Conservation (phyloP, 2,888 invertebrate species). For the Hirtodrosophila alboralis region DNA sequence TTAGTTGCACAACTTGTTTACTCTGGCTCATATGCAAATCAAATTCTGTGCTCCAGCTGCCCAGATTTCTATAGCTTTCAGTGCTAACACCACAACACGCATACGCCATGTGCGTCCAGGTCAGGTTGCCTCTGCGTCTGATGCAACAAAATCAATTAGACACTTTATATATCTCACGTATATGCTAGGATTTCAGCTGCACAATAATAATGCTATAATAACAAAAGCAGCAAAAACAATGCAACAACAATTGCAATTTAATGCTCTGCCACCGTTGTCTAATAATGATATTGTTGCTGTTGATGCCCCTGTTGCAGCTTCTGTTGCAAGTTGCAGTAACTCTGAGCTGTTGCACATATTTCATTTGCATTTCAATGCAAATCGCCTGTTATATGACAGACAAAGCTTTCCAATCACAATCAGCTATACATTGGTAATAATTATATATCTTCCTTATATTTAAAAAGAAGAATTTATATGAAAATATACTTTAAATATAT, state of each 20-base stretch:
- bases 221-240: slow-evolving; percentile 16
- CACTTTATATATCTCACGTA: slow-evolving; percentile 18
- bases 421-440: not conserved
- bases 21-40: slow-evolving; percentile 37
- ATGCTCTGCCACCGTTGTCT: slow-evolving; percentile 46
- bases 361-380: slow-evolving; percentile 65
- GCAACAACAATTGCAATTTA: slow-evolving; percentile 60
- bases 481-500: too few relatives aligned
- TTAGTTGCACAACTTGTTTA: slow-evolving; percentile 42
- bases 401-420: slow-evolving; percentile 12
- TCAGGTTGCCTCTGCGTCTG: slow-evolving; percentile 25
- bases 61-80: not conserved
- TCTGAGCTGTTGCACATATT: slow-evolving; percentile 23
- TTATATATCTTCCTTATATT: too few relatives aligned
- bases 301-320: slow-evolving; percentile 35
- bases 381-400: slow-evolving; percentile 6
- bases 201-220: slow-evolving; percentile 22
- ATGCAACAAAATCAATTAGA: slow-evolving; percentile 70
- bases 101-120: slow-evolving; percentile 39
- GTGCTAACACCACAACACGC: slow-evolving; percentile 19
- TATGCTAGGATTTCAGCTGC: slow-evolving; percentile 27
- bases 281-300: slow-evolving; percentile 72
- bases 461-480: too few relatives aligned
- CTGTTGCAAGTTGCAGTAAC: slow-evolving; percentile 5
- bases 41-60: slow-evolving; percentile 8